A percentile compares a stretch with the other conserved stretches of the same genome.
phyloP scores from a whole-genome alignment of 2,113 vertebrate species.

The Brevimyrus niger region DNA sequence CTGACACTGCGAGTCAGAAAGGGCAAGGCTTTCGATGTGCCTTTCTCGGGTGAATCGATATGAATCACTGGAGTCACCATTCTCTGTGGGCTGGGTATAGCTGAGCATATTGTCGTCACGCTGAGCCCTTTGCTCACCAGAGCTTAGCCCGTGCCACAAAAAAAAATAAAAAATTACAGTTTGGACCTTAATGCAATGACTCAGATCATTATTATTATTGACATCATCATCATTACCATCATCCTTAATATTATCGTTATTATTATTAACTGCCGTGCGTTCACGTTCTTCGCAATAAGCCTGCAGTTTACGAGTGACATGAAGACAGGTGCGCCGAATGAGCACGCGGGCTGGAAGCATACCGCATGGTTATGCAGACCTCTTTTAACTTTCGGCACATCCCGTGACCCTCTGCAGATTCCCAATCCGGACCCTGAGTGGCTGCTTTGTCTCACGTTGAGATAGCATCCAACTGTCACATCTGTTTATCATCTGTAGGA shows the following conservation, averaged over 20 bases:
- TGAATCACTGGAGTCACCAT: not conserved
- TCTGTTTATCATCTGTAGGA: conserved; percentile 9
- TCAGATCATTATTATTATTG: not conserved
- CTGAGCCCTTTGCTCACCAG: not conserved
- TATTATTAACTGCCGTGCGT: not conserved
- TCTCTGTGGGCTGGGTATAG: not conserved
- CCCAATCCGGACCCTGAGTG: not conserved
- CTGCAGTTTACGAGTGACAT: not conserved
- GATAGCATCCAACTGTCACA: conserved; percentile 18
- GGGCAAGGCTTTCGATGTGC: not conserved
- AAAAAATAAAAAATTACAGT: not conserved
- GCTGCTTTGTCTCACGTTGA: conserved; percentile 10
- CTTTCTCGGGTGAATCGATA: not conserved
- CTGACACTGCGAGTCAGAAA: not conserved
- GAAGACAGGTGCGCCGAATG: too few relatives aligned
- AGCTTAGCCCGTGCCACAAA: not conserved
- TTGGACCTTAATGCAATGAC: not conserved
- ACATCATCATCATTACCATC: not conserved
- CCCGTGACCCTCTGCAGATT: not conserved
- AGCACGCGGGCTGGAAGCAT: too few relatives aligned
- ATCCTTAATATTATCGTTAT: not conserved
- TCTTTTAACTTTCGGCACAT: not conserved
- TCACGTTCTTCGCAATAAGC: not conserved
- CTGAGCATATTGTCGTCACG: not conserved
- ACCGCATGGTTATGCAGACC: not conserved